Evolutionary conservation across 2,797 vertebrate species (phyloP), one percentile per base, ranked within the genome.

Genomic region (Podargus strigoides): DNA sequence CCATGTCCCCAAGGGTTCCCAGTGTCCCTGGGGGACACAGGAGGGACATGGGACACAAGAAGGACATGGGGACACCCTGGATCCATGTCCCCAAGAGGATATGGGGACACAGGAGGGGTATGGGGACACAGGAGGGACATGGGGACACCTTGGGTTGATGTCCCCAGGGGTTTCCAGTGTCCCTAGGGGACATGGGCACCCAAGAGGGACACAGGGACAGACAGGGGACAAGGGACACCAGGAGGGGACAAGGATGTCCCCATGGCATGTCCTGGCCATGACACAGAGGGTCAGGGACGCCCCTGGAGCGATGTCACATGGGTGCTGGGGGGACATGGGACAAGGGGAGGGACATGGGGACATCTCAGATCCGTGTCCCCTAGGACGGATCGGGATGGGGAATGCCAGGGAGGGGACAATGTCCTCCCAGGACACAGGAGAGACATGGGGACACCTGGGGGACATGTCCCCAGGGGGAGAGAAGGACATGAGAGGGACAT

Each of bases 141-240:
- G 32, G 44, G 42, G 34, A 74, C 70, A 74, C 5, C 50, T 8
- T 3, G 12, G 42, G 8, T 47, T 27, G 27, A 11, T 32, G 72
- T 47, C 55, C n/a, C n/a, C 42, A 47, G 17, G 67, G 36, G 50
- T 39, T 8, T 30, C n/a, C 42, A 9, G 53, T 58, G 70, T n/a
- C 50, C 28, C 4, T 23, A 42, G 41, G 41, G 62, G 34, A 32
- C 42, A 26, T 10, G 32, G 50, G 62, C 41, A 67, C 53, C n/a
- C 42, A 18, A 21, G 18, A 32, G 23, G 68, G 30, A 34, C 32
- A 17, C 21, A 46, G 46, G 46, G 37, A 69, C 37, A 62, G 12
- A 90, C 91, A 94, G 93, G 96, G 93, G 95, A 88, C 91, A 95
- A 56, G 11, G 76, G 76, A 67, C 76, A 44, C 10, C 62, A 26